Evolutionary conservation across 2,888 invertebrate genomes (phyloP).

Genomic region (Isotomurus palustris): DNA sequence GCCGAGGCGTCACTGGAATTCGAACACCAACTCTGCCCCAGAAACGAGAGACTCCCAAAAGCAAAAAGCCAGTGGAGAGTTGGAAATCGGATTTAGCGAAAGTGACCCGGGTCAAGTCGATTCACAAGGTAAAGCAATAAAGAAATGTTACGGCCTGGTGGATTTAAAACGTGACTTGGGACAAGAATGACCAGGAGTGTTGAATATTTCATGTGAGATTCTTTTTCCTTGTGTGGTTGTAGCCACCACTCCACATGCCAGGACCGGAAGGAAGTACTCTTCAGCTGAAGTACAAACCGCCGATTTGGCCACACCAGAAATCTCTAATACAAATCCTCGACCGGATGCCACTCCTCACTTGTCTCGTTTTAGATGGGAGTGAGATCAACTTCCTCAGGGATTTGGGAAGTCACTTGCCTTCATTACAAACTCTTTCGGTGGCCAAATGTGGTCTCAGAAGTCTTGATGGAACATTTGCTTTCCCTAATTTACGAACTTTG

Average conservation of each 20-base stretch:
- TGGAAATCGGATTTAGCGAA: slow-evolving; percentile 27
- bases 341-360: slow-evolving; percentile 21
- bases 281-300: slow-evolving; percentile 31
- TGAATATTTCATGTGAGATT: no score
- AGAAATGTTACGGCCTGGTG: background rate
- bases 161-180: background rate
- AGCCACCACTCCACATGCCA: slow-evolving; percentile 2
- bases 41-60: slow-evolving; percentile 19
- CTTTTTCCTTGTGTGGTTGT: no score
- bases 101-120: slow-evolving; percentile 20
- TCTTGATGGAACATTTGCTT: slow-evolving; percentile 35
- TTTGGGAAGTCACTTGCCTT: slow-evolving; percentile 34
- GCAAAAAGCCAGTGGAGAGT: slow-evolving; percentile 11
- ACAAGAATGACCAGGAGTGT: background rate
- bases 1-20: background rate
- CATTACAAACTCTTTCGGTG: slow-evolving; percentile 34
- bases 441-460: slow-evolving; percentile 33
- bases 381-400: slow-evolving; percentile 36
- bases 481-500: slow-evolving; percentile 38
- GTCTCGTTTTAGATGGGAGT: slow-evolving; percentile 37
- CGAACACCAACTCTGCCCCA: slow-evolving; percentile 12
- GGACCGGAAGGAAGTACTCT: slow-evolving; percentile 13
- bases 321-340: slow-evolving; percentile 32
- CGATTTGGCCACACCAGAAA: slow-evolving; percentile 38
- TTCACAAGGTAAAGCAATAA: slow-evolving; percentile 14